Evolutionary conservation across 2,888 invertebrate genomes (phyloP), one percentile per base, ranked within the genome.

Genomic region (Norana najaformis): DNA sequence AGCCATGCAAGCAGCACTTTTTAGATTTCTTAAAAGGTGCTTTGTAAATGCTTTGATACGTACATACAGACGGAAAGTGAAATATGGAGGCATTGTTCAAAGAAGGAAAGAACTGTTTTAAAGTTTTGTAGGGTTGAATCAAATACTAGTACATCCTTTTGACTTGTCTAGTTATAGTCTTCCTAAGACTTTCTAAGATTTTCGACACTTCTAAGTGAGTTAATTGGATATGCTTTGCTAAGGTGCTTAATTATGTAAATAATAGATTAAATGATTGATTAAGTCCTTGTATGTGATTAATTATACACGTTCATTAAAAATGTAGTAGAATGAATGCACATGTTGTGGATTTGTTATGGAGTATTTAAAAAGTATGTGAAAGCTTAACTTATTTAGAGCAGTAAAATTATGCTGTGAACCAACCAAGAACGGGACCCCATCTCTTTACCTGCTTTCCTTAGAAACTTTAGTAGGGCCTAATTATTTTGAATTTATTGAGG

Each of bases 401-500:
- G 69, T 69, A n/a, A 69, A 69, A 69, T 69, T 69, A 1, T 8
- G 8, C n/a, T 69, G 69, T n/a, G 69, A n/a, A n/a, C 69, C n/a
- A n/a, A 69, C 69, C 8, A 30, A n/a, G 8, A 69, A 69, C n/a
- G 13, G 1, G 8, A 11, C n/a, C 69, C 11, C 6, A 47, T 47
- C 23, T 47, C 47, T n/a, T n/a, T 23, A 23, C 47, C 47, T 47
- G 20, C 47, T 23, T 47, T 47, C 47, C 47, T 23, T 23, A 47
- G 47, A 47, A 47, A 47, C 47, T 5, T 47, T 23, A 23, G 20
- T 47, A 23, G 1, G 23, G 23, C 47, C 20, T 47, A 23, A n/a
- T n/a, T 69, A 69, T 69, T n/a, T n/a, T n/a, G n/a, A n/a, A n/a
- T n/a, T 69, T 69, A 69, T 69, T 69, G 69, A n/a, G 69, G n/a